Base-by-base conservation (phyloP, 2,888 invertebrate genomes). In the Brenthis hecate region DNA sequence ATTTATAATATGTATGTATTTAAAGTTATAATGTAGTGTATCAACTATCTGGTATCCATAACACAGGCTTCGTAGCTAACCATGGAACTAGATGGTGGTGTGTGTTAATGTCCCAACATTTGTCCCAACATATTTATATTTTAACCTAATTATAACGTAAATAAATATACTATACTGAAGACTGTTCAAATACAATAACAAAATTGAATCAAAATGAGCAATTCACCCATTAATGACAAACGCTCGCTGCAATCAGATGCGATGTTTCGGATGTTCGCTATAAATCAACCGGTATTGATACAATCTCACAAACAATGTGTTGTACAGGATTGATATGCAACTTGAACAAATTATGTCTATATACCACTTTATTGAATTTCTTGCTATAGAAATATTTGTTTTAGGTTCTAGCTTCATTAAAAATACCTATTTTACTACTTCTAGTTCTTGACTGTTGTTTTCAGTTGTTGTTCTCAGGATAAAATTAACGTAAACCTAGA, bases 151-250 rank as follows among this genome's bases (percentile, higher is more conserved):
- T 23, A 58, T 48, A 23, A 48, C 14, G 3, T 48, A 48, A 23
- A 43, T 43, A 23, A 58, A 48, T 14, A 14, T 14, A 28, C 23
- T 48, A 50, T 50, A 51, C 8, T 32, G 32, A 56, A 16, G 13
- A 36, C 11, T 5, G 32, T 57, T 19, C n/a, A 6, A 11, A 55
- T 53, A 23, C 1, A 53, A 36, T 57, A 57, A 36, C 47, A 48
- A 54, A 67, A 62, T 72, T 61, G 58, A 63, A 57, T 60, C 60
- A 66, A 66, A 75, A 74, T 76, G 73, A 73, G 72, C 73, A 75
- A 73, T 74, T 72, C 69, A 68, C 71, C 74, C 72, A 76, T 76
- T 75, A 75, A 74, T 74, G 73, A 73, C 75, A 73, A 76, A 74
- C 72, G 74, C 71, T 73, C 66, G 74, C 66, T 75, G 70, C 71